Evolutionary conservation across 2,888 invertebrate species (phyloP).

Genomic region (Atherix ibis): DNA sequence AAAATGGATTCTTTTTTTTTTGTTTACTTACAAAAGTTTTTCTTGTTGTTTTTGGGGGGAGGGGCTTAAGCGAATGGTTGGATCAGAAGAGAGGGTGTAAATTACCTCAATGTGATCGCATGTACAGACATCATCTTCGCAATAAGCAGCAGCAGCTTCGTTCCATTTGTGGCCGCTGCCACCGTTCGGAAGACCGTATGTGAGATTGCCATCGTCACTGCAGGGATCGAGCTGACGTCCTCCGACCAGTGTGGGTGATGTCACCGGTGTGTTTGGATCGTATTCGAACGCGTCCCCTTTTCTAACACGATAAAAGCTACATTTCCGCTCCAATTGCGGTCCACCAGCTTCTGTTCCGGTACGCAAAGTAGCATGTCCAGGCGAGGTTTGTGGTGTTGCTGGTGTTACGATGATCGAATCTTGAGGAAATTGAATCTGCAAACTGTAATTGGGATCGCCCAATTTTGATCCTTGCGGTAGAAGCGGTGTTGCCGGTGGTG

Average conservation of each 20-base stretch:
- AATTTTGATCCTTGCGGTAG: neutral
- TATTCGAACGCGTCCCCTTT: conserved; percentile 10
- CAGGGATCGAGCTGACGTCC: conserved; percentile 24
- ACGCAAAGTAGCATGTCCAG: conserved; percentile 24
- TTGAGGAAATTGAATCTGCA: conserved; percentile 14
- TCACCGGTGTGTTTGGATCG: conserved; percentile 4
- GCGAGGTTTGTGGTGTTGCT: conserved; percentile 32
- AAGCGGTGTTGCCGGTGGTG: conserved; percentile 25
- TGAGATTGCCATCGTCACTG: conserved; percentile 21
- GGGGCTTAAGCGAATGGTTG: too few species aligned
- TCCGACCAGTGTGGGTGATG: conserved; percentile 1
- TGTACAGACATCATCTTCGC: conserved; percentile 31
- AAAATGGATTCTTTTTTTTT: too few species aligned
- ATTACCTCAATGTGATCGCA: conserved; percentile 35
- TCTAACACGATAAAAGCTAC: conserved; percentile 32
- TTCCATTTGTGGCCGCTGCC: conserved; percentile 24
- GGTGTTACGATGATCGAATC: conserved; percentile 33
- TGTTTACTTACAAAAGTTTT: too few species aligned
- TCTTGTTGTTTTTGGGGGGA: too few species aligned
- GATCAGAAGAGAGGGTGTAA: too few species aligned
- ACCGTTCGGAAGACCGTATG: conserved; percentile 17
- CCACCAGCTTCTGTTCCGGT: neutral
- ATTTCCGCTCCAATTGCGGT: conserved; percentile 27
- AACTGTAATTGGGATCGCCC: conserved; percentile 3
- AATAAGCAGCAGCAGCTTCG: conserved; percentile 29